phyloP scores from a whole-genome alignment of 1,140 invertebrate species.

The Tenebrio molitor region DNA sequence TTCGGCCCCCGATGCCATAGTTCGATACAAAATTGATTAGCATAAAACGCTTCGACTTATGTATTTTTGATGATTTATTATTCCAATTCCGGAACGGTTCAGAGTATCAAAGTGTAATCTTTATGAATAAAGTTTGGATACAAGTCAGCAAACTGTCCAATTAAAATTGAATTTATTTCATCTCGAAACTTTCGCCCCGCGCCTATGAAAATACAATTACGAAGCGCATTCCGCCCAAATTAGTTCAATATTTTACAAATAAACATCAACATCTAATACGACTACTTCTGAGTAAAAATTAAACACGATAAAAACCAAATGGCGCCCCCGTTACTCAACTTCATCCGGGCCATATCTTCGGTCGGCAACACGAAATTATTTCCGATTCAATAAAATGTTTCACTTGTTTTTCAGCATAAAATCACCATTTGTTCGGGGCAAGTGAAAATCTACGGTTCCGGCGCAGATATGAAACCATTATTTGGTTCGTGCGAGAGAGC shows the following conservation, averaged over 20 bases:
- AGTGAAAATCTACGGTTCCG: constrained; percentile 12
- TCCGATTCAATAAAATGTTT: constrained; percentile 23
- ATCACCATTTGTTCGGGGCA: constrained; percentile 2
- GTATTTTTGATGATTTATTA: constrained; percentile 43
- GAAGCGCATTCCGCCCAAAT: constrained; percentile 45
- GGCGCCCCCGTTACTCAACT: neutral
- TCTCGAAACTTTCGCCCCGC: constrained; percentile 48
- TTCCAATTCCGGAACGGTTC: constrained; percentile 42
- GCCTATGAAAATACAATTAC: constrained; percentile 51
- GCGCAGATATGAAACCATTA: constrained; percentile 19
- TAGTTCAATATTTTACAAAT: constrained; percentile 51
- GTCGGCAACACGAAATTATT: constrained; percentile 2
- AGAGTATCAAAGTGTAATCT: constrained; percentile 51
- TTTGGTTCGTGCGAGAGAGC: neutral
- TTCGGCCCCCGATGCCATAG: constrained; percentile 20
- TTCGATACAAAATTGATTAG: constrained; percentile 42
- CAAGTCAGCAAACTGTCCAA: constrained; percentile 54
- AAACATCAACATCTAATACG: constrained; percentile 48
- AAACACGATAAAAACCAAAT: constrained; percentile 47
- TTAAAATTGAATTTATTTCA: constrained; percentile 55
- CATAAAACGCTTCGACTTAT: constrained; percentile 34
- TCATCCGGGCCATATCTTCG: neutral
- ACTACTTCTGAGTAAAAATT: constrained; percentile 39
- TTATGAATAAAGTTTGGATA: constrained; percentile 52
- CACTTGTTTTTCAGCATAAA: constrained; percentile 23